Evolutionary conservation across 2,888 invertebrate species (phyloP).

Genomic region (Dicyrtoma fusca): DNA sequence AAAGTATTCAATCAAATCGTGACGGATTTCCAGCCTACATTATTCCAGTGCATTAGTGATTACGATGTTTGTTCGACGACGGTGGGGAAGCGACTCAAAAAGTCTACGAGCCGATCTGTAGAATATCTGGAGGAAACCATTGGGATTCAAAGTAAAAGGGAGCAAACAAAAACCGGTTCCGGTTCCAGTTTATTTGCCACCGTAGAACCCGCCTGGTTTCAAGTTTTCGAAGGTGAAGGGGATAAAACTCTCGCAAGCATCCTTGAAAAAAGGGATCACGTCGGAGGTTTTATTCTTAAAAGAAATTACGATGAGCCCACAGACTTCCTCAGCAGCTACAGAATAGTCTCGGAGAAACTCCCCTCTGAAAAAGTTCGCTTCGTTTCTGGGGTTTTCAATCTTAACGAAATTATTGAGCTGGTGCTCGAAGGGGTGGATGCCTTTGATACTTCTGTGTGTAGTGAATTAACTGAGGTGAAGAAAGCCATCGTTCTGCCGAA

Average conservation of each 20-base stretch:
- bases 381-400: slow-evolving; percentile 79
- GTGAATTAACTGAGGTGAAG: slow-evolving; percentile 70
- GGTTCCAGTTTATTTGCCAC: slow-evolving; percentile 37
- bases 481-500: slow-evolving; percentile 68
- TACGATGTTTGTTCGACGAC: slow-evolving; percentile 46
- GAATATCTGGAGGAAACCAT: slow-evolving; percentile 38
- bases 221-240: slow-evolving; percentile 68
- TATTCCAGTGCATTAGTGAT: slow-evolving; percentile 50
- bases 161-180: background rate
- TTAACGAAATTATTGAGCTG: slow-evolving; percentile 71
- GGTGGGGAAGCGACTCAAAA: slow-evolving; percentile 45
- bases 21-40: slow-evolving; percentile 36
- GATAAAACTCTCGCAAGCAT: slow-evolving; percentile 66
- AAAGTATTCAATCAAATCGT: slow-evolving; percentile 58
- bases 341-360: slow-evolving; percentile 60
- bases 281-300: slow-evolving; percentile 77
- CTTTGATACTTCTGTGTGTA: slow-evolving; percentile 85
- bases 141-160: background rate
- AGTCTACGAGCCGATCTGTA: slow-evolving; percentile 43
- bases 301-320: slow-evolving; percentile 63
- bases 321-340: background rate
- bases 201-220: slow-evolving; percentile 74
- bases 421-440: slow-evolving; percentile 80
- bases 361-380: slow-evolving; percentile 72
- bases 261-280: slow-evolving; percentile 60